phyloP scores from a whole-genome alignment of 2,888 invertebrate species.

The Lutraria lutraria region DNA sequence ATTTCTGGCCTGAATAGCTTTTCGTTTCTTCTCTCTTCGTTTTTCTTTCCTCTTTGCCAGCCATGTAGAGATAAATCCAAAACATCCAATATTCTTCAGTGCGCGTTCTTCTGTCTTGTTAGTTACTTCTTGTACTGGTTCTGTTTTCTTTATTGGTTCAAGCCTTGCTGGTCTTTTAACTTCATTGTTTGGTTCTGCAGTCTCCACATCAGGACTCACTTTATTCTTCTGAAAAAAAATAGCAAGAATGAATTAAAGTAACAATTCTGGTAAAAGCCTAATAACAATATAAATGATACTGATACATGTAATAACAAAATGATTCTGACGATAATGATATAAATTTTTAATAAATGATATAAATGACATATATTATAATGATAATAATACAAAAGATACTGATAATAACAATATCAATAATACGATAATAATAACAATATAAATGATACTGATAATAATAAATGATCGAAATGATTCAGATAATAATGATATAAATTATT shows the following conservation, averaged over 20 bases:
- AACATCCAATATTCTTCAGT: neutral
- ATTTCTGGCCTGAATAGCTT: neutral
- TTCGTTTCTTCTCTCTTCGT: conserved; percentile 9
- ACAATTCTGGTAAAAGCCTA: too few relatives aligned
- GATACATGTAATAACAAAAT: neutral
- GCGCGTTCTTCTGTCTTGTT: neutral
- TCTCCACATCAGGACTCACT: neutral
- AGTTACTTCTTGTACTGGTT: neutral
- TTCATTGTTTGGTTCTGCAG: neutral
- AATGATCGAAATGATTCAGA: too few relatives aligned
- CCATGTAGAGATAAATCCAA: conserved; percentile 1
- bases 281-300: too few relatives aligned
- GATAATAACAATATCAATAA: too few relatives aligned
- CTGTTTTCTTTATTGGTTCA: neutral
- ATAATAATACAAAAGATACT: too few relatives aligned
- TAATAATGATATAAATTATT: too few relatives aligned
- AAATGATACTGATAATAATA: too few relatives aligned
- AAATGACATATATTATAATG: too few relatives aligned
- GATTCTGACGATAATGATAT: too few relatives aligned
- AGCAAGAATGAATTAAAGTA: neutral
- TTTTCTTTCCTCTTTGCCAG: neutral
- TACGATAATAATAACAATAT: too few relatives aligned
- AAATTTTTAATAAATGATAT: neutral
- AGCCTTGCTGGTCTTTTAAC: neutral
- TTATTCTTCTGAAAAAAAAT: neutral